Conservation (phyloP, 1,140 invertebrate species). For the Polypedilum pembai region DNA sequence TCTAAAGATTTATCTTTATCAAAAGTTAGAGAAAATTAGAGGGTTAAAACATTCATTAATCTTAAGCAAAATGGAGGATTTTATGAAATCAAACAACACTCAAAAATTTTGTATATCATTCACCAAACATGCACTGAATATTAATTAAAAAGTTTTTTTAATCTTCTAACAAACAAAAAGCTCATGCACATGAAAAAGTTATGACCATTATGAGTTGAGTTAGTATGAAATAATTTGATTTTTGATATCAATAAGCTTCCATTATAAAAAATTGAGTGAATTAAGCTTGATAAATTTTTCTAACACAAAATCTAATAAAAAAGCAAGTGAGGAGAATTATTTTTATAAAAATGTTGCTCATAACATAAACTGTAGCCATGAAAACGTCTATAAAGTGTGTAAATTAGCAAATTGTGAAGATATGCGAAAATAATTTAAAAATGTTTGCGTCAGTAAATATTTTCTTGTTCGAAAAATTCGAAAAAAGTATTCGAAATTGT, state of each 20-base stretch:
- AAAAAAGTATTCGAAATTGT: no score
- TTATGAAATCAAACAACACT: no score
- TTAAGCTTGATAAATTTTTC: slow-evolving; percentile 19
- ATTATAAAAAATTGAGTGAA: neutral
- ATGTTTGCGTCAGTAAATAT: no score
- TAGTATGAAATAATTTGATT: neutral
- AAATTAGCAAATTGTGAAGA: no score
- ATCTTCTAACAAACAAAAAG: slow-evolving; percentile 20
- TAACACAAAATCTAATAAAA: no score
- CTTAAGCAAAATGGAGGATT: neutral
- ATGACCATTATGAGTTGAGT: neutral
- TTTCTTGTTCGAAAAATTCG: no score
- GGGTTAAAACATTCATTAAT: neutral
- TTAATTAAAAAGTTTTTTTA: slow-evolving; percentile 28
- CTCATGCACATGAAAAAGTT: neutral
- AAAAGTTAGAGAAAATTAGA: neutral
- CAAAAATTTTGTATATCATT: no score
- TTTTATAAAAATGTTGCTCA: no score
- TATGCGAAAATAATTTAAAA: no score
- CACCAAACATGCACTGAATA: slow-evolving; percentile 16
- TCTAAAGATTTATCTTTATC: neutral
- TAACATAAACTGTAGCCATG: no score
- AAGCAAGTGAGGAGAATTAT: no score
- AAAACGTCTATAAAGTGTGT: no score
- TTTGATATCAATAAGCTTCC: slow-evolving; percentile 22